Evolutionary conservation across 2,888 invertebrate genomes (phyloP).

Genomic region (Brenthis hecate): DNA sequence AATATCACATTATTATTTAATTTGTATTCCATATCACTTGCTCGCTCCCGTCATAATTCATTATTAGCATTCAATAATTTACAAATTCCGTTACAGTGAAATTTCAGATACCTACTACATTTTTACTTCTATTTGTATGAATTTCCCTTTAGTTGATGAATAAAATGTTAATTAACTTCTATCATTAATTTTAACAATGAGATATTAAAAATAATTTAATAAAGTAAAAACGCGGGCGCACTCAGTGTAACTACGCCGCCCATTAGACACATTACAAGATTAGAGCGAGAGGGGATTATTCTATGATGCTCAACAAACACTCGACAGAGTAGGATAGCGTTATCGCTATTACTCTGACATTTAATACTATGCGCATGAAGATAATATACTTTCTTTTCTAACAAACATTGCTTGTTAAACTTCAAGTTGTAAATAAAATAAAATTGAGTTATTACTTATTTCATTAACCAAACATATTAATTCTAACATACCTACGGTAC

Average conservation of each 20-base stretch:
- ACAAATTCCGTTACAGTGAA: constrained; percentile 33
- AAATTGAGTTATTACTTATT: neutral
- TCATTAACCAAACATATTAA: neutral
- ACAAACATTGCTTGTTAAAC: constrained; percentile 2
- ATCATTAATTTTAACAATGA: constrained; percentile 4
- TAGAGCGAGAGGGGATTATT: constrained; percentile 58
- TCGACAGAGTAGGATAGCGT: constrained; percentile 50
- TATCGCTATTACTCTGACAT: constrained; percentile 21
- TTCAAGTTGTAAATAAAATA: neutral
- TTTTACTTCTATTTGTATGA: too few relatives aligned
- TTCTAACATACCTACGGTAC: too few relatives aligned
- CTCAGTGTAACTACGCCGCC: constrained; percentile 47
- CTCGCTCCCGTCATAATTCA: constrained; percentile 46
- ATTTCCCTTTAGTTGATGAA: too few relatives aligned
- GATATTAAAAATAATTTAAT: constrained; percentile 14
- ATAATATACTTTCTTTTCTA: constrained; percentile 13
- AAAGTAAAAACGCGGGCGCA: constrained; percentile 60
- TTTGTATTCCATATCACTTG: constrained; percentile 52
- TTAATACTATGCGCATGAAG: constrained; percentile 10
- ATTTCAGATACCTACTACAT: constrained; percentile 17
- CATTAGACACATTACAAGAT: constrained; percentile 57
- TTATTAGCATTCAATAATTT: constrained; percentile 43
- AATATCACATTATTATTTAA: constrained; percentile 59
- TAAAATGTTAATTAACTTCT: too few relatives aligned
- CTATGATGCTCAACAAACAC: constrained; percentile 33